Conservation (phyloP, 2,888 invertebrate species). For the Lithosia quadra region DNA sequence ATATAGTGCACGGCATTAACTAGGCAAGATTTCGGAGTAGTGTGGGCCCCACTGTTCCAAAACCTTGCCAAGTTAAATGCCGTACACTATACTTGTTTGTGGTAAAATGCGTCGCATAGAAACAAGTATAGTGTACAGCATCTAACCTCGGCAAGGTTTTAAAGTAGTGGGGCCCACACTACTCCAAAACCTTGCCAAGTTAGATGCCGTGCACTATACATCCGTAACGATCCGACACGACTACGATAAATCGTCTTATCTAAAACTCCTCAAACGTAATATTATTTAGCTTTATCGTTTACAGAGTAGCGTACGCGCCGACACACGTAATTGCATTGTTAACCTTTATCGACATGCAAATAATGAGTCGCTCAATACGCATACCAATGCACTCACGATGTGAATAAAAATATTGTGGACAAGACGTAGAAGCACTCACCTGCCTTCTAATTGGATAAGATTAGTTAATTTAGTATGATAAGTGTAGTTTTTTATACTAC, state of each 20-base stretch:
- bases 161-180: no score
- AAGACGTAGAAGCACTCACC: constrained; percentile 30
- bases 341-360: constrained; percentile 68
- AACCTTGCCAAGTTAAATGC: no score
- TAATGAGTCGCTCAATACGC: constrained; percentile 37
- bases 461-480: constrained; percentile 22
- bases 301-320: constrained; percentile 53
- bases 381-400: constrained; percentile 39
- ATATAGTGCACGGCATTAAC: no score
- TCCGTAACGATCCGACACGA: constrained; percentile 29
- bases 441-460: constrained; percentile 32
- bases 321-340: constrained; percentile 65
- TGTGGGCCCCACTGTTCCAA: no score
- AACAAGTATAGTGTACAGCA: no score
- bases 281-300: constrained; percentile 60
- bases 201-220: no score
- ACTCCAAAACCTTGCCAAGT: no score
- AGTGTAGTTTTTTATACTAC: no score
- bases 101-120: no score
- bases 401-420: constrained; percentile 32
- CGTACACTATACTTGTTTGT: no score
- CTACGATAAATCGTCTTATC: constrained; percentile 19
- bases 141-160: no score
- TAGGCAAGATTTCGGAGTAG: no score
- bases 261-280: constrained; percentile 32